Percentiles rank a stretch among this genome's conserved stretches.
These are phyloP conservation scores for Drosophila takahashii DNA, from an alignment of 1,140 invertebrate species.

Conservation along the genomic window DNA sequence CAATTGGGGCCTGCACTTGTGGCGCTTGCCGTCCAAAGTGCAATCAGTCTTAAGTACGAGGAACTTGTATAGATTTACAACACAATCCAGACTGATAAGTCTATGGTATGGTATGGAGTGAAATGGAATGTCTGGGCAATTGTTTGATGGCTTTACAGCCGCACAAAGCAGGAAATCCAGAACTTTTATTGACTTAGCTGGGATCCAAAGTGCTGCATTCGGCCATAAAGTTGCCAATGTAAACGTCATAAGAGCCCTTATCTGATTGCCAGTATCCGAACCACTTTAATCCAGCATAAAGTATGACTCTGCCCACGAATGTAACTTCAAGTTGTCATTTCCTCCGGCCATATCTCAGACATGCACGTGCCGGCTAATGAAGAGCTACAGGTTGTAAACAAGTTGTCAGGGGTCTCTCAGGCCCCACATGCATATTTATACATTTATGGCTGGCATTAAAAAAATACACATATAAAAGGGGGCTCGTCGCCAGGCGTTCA, in stretches of 20 bases:
- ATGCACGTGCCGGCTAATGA: conserved; percentile 46
- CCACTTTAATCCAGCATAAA: conserved; percentile 16
- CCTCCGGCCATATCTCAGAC: conserved; percentile 23
- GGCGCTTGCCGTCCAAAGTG: conserved; percentile 42
- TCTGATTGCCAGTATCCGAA: not conserved
- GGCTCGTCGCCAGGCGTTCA: conserved; percentile 33
- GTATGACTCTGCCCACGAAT: conserved; percentile 2
- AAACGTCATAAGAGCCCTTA: conserved; percentile 6
- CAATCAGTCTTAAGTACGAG: conserved; percentile 7
- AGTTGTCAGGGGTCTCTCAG: conserved; percentile 18
- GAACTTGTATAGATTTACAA: conserved; percentile 38
- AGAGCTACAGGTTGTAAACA: conserved; percentile 49
- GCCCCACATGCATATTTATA: conserved; percentile 3
- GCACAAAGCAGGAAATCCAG: conserved; percentile 10
- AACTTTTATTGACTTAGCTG: conserved; percentile 25
- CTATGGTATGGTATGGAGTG: conserved; percentile 6
- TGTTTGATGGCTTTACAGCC: conserved; percentile 14
- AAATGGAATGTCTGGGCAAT: conserved; percentile 22
- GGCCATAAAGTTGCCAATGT: conserved; percentile 29
- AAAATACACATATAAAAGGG: conserved; percentile 19
- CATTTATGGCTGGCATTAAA: conserved; percentile 16
- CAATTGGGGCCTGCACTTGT: conserved; percentile 43
- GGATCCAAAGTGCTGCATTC: not conserved
- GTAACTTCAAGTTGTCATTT: conserved; percentile 38
- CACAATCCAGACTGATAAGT: conserved; percentile 13